Percentiles rank a stretch among this genome's conserved stretches.
phyloP scores from a whole-genome alignment of 1,140 invertebrate species.

The Glomeris maerens region DNA sequence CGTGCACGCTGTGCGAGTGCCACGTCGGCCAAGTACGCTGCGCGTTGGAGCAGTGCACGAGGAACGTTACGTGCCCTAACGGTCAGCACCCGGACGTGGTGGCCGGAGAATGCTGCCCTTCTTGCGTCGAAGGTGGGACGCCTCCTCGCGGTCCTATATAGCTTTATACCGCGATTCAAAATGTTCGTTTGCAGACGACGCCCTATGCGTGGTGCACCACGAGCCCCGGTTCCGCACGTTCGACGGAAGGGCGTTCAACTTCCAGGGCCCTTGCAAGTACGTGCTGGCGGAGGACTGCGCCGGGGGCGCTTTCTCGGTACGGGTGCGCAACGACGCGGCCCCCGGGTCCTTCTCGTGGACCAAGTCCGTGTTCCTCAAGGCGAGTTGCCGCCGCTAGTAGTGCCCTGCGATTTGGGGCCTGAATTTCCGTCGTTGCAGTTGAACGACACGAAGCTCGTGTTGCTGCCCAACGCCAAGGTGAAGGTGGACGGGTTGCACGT shows the following conservation, averaged over 20 bases:
- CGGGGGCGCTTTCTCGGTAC: slow-evolving; percentile 58
- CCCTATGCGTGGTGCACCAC: slow-evolving; percentile 79
- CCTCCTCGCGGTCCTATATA: background rate
- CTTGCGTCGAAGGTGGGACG: slow-evolving; percentile 59
- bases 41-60: slow-evolving; percentile 54
- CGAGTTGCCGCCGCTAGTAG: slow-evolving; percentile 21
- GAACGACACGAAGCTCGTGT: slow-evolving; percentile 52
- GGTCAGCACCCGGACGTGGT: slow-evolving; percentile 53
- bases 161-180: background rate
- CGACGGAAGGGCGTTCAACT: slow-evolving; percentile 79
- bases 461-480: slow-evolving; percentile 70
- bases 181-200: slow-evolving; percentile 43
- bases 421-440: slow-evolving; percentile 19
- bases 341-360: slow-evolving; percentile 70
- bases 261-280: slow-evolving; percentile 84
- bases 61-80: slow-evolving; percentile 45
- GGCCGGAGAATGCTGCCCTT: slow-evolving; percentile 67
- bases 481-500: slow-evolving; percentile 68
- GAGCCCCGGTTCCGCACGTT: slow-evolving; percentile 88
- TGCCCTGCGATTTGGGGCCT: background rate
- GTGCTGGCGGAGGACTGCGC: slow-evolving; percentile 65
- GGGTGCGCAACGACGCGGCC: slow-evolving; percentile 71
- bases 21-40: slow-evolving; percentile 61
- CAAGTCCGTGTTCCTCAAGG: slow-evolving; percentile 65
- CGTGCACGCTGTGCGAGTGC: slow-evolving; percentile 71